Conservation (phyloP, 1,140 invertebrate genomes). For the Calliopsis andreniformis region DNA sequence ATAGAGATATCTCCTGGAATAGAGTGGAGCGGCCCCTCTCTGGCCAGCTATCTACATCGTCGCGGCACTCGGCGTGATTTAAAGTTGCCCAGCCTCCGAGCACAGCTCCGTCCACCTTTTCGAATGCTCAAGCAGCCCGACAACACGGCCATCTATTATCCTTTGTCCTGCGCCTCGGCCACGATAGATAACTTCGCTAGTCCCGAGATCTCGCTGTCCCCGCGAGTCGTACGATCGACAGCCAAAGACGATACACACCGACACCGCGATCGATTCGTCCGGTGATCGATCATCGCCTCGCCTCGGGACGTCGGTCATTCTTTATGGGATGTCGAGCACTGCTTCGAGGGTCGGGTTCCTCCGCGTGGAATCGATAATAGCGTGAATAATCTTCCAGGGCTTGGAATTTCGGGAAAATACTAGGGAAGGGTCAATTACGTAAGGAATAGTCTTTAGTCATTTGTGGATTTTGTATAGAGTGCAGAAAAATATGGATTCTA, state of each 20-base stretch:
- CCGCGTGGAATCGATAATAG: background rate
- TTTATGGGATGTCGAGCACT: conserved; percentile 11
- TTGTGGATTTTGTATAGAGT: too few relatives aligned
- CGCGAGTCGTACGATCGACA: conserved; percentile 35
- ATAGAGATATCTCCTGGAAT: conserved; percentile 53
- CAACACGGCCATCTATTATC: conserved; percentile 61
- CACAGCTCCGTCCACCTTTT: conserved; percentile 51
- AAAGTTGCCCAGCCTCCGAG: conserved; percentile 53
- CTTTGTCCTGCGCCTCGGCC: conserved; percentile 58
- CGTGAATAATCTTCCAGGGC: too few relatives aligned
- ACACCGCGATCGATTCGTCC: conserved; percentile 42
- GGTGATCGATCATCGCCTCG: conserved; percentile 57
- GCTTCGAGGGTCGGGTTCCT: background rate
- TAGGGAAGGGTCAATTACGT: too few relatives aligned
- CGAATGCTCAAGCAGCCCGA: conserved; percentile 56
- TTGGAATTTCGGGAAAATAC: too few relatives aligned
- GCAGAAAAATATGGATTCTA: too few relatives aligned
- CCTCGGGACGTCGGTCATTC: conserved; percentile 35
- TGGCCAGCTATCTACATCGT: conserved; percentile 52
- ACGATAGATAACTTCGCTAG: conserved; percentile 56
- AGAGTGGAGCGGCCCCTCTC: conserved; percentile 25
- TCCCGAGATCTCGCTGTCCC: conserved; percentile 42
- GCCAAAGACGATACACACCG: conserved; percentile 26
- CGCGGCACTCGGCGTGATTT: conserved; percentile 55
- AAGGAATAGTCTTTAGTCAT: too few relatives aligned